A percentile compares a stretch with the other conserved stretches of the same genome.
Conservation (phyloP, 2,797 vertebrate species). For the Spheniscus humboldti region DNA sequence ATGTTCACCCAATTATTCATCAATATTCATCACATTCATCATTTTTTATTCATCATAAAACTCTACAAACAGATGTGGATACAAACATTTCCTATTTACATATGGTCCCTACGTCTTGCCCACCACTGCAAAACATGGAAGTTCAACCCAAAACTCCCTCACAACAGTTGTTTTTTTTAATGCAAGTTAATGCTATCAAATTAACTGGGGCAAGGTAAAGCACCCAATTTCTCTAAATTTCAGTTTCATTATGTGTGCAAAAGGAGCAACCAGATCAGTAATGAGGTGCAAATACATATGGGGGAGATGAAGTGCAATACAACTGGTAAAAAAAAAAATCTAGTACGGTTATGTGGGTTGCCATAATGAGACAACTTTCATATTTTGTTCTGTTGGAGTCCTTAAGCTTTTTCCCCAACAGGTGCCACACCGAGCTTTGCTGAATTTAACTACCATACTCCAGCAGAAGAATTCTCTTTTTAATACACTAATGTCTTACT, state of each 20-base stretch:
- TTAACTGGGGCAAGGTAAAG: not conserved
- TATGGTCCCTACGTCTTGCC: not conserved
- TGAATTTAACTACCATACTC: not conserved
- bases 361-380: not conserved
- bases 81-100: not conserved
- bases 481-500: not conserved
- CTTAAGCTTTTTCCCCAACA: not conserved
- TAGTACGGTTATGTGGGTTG: not conserved
- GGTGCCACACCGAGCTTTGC: not conserved
- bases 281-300: not conserved
- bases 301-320: not conserved
- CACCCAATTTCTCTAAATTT: not conserved
- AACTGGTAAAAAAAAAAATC: not conserved
- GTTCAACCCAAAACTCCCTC: not conserved
- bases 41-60: not conserved
- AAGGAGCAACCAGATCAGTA: not conserved
- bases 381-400: not conserved
- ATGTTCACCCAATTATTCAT: not conserved
- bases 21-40: not conserved
- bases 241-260: not conserved
- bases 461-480: not conserved
- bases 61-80: not conserved
- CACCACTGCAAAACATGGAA: not conserved
- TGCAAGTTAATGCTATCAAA: not conserved
- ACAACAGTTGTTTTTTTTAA: not conserved